Base-by-base conservation (phyloP, 35 echinoderm and acorn worm species). In the Diadema setosum region DNA sequence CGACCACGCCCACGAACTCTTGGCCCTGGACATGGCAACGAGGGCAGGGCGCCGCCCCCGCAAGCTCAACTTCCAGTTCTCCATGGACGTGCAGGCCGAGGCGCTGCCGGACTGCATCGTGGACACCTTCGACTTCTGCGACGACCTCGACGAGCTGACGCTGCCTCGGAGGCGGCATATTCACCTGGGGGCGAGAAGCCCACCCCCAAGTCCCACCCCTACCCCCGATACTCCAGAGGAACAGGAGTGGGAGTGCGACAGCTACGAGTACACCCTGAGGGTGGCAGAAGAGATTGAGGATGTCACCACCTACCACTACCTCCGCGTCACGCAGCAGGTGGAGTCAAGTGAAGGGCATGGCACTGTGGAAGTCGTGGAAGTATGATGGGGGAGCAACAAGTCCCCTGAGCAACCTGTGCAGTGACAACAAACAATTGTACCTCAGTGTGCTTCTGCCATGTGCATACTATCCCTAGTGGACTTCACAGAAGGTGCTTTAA, bases 1-100 rank as follows among this genome's bases (percentile, higher is more conserved):
- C 6, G 58, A 61, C 37, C 58, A 67, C 43, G 43, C 83, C 35
- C 58, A 86, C 83, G 43, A 67, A 45, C 58, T 86, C 33, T 39
- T 67, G 17, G 83, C 83, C 21, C 64, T 86, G 2, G 83, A 86
- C 58, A 86, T 86, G 11, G 83, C 83, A 18, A 86, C 83, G 3
- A 23, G 29, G 35, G 12, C 60, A 18, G 37, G 37, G 14, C 39
- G 64, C 4, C 39, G 64, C 4, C 83, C n/a, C 29, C 83, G 46
- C 34, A 86, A 86, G 41, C 64, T 86, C 59, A 86, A 69, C 64
- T 86, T 86, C 83, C 83, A 69, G 34, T 86, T 86, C 64, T 39
- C 20, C 36, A 86, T 86, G 83, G 83, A 86, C 36, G 64, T 86
- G 33, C 24, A 61, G n/a, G 41, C 83, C 11, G 83, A 86, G 36